Evolutionary conservation across 2,113 vertebrate species (phyloP).

Genomic region (Lophura nycthemera): DNA sequence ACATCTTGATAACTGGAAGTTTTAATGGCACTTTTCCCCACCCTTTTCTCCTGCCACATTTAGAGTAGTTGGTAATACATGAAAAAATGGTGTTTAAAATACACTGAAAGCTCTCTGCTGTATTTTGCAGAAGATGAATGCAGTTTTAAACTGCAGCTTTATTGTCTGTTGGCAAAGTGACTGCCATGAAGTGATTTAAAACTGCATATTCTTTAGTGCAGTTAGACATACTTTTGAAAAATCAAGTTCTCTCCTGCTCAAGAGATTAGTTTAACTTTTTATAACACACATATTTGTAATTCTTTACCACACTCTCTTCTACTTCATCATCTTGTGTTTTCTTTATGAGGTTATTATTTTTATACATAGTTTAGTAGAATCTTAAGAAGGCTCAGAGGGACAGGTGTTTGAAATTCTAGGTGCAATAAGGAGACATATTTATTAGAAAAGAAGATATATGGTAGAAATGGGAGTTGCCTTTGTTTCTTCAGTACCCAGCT

Average conservation of each 20-base stretch:
- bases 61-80: conserved; percentile 6
- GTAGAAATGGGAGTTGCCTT: conserved; percentile 22
- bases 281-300: conserved; percentile 66
- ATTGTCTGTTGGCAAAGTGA: conserved; percentile 57
- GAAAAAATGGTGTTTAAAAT: neutral
- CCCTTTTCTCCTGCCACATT: rapidly evolving
- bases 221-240: conserved; percentile 23
- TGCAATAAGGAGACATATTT: conserved; percentile 40
- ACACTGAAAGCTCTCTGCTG: conserved; percentile 33
- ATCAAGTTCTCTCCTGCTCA: conserved; percentile 26
- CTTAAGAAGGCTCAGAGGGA: conserved; percentile 38
- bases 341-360: conserved; percentile 67
- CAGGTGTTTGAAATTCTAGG: conserved; percentile 55
- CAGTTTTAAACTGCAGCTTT: conserved; percentile 57
- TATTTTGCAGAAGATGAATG: conserved; percentile 46
- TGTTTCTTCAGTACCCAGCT: neutral
- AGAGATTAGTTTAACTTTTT: conserved; percentile 62
- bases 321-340: conserved; percentile 49
- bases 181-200: conserved; percentile 60
- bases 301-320: conserved; percentile 29
- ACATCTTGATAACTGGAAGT: neutral
- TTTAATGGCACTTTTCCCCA: neutral
- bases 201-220: neutral
- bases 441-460: conserved; percentile 24
- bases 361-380: conserved; percentile 12